A percentile compares a stretch with the other conserved stretches of the same genome.
Conservation (phyloP, 2,888 invertebrate species). For the Gonocerus acuteangulatus region DNA sequence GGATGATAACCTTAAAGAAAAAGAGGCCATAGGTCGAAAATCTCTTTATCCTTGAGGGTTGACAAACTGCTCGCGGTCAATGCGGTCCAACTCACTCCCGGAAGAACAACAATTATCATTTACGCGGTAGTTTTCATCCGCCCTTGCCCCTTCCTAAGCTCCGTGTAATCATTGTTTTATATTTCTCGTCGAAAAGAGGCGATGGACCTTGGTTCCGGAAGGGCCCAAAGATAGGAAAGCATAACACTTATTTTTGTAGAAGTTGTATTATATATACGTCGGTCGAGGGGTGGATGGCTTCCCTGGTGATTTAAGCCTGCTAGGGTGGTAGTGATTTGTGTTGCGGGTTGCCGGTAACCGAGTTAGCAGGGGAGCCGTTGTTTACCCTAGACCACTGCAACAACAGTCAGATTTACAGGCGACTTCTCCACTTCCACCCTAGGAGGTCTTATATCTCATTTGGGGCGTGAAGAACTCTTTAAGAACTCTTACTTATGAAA, state of each 20-base stretch:
- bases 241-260: conserved; percentile 22
- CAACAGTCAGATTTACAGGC: conserved; percentile 9
- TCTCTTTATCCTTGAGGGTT: neutral
- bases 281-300: neutral
- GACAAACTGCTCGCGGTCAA: neutral
- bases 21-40: neutral
- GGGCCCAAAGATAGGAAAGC: conserved; percentile 38
- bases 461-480: too few relatives aligned
- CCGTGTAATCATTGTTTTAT: conserved; percentile 3
- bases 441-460: neutral
- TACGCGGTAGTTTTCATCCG: neutral
- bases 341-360: conserved; percentile 24
- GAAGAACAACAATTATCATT: neutral
- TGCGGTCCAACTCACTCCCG: neutral
- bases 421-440: neutral
- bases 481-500: too few relatives aligned
- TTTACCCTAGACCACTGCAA: conserved; percentile 18
- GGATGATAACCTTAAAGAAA: too few relatives aligned
- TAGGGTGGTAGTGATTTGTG: conserved; percentile 16
- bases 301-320: neutral
- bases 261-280: conserved; percentile 20
- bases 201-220: conserved; percentile 33
- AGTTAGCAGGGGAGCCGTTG: conserved; percentile 15
- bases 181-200: neutral
- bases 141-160: neutral